Percentiles rank a stretch among this genome's conserved stretches.
phyloP scores from a whole-genome alignment of 2,797 vertebrate species.

The Siniperca obscura region DNA sequence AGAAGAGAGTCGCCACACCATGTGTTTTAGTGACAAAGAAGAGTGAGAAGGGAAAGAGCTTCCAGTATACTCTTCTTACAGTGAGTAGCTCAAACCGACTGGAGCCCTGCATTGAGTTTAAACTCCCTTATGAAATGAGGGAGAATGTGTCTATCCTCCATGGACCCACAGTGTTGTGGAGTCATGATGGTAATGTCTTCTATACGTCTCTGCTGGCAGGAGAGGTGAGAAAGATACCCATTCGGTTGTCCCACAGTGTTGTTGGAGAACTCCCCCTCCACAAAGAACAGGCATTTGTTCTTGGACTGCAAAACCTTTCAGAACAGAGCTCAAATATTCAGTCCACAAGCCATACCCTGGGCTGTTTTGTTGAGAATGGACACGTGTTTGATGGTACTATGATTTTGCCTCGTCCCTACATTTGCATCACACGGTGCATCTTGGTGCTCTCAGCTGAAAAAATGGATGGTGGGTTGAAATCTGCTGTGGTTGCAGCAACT shows the following conservation, averaged over 20 bases:
- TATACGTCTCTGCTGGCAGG: conserved; percentile 79
- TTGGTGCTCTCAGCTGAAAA: conserved; percentile 78
- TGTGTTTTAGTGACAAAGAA: conserved; percentile 85
- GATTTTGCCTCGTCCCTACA: conserved; percentile 90
- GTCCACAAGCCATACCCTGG: conserved; percentile 76
- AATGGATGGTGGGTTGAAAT: conserved; percentile 69
- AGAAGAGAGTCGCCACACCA: conserved; percentile 81
- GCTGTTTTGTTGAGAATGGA: conserved; percentile 82
- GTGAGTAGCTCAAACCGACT: conserved; percentile 82
- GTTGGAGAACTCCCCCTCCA: conserved; percentile 83
- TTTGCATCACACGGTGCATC: conserved; percentile 84
- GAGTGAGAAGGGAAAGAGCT: conserved; percentile 55
- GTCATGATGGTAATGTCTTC: conserved; percentile 79
- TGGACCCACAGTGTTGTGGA: conserved; percentile 92
- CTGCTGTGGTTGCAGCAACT: conserved; percentile 85
- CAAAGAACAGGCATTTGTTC: conserved; percentile 80
- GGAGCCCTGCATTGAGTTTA: conserved; percentile 84
- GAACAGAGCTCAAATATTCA: conserved; percentile 40
- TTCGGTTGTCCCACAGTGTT: conserved; percentile 83
- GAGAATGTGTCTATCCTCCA: conserved; percentile 82
- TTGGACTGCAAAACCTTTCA: conserved; percentile 79
- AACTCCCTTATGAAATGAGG: conserved; percentile 84
- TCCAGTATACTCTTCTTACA: conserved; percentile 86
- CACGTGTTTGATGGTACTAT: conserved; percentile 72
- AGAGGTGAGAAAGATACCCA: conserved; percentile 81